Evolutionary conservation across 1,140 invertebrate genomes (phyloP), one percentile per base, ranked within the genome.

Genomic region (Archivesica marissinica): DNA sequence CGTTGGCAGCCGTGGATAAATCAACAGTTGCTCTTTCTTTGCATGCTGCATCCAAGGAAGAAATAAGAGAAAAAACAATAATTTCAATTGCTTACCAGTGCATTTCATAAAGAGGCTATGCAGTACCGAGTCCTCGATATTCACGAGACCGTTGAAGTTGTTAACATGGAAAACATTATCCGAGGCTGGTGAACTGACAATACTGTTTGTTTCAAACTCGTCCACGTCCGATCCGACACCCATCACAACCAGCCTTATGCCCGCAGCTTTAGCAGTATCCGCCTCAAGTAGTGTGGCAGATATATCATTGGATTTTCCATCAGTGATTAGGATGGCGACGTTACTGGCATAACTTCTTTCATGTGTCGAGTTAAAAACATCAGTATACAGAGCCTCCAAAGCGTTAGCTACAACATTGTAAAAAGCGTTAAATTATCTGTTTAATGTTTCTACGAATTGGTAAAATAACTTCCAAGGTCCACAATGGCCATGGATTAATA

Each of bases 281-380:
- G 80, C 17, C 13, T 47, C 13, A 28, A 13, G 30, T 7, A 75
- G 25, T 35, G 52, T 74, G 4, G 23, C 20, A 1, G 56, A 28
- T 30, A n/a, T 20, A 59, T 81, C 38, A 20, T 72, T 28, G 30
- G 78, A 59, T 30, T 39, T 39, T 6, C 85, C 85, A 50, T 82
- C 85, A 30, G 85, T 77, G 23, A 86, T 25, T 6, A 86, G 20
- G 1, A 86, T 56, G 2, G 61, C 78, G 33, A 47, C 85, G 30
- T 86, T 86, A 2, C 23, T 35, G 9, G 66, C 78, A 52, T 68
- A 28, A 1, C 70, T 56, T 28, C 85, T 66, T 4, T 39, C 61
- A 66, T 66, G 4, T 11, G 28, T 33, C 28, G 61, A 13, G 20
- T 33, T 33, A 30, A 66, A 66, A 6, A 66, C n/a, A 2, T 39